Conservation (phyloP, 2,113 vertebrate genomes). For the Collichthys lucidus region DNA sequence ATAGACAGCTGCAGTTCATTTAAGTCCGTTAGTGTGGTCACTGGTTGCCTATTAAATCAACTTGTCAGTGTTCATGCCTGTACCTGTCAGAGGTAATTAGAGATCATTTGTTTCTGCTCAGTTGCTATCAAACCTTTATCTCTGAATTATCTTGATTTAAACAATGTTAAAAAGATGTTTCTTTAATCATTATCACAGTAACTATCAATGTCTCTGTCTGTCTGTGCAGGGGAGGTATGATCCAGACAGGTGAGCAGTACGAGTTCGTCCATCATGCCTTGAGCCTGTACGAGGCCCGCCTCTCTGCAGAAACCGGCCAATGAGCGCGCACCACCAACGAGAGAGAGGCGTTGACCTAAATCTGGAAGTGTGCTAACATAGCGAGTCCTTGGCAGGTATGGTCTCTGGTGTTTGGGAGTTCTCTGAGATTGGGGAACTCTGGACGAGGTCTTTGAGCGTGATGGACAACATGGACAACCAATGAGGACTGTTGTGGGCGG, state of each 20-base stretch:
- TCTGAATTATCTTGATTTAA: too few relatives aligned
- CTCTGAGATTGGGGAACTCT: neutral
- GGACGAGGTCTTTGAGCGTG: constrained; percentile 1
- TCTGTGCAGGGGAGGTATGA: constrained; percentile 93
- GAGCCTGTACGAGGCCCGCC: constrained; percentile 90
- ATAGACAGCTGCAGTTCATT: too few relatives aligned
- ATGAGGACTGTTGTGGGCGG: constrained; percentile 28
- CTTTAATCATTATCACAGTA: too few relatives aligned
- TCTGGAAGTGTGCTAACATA: constrained; percentile 13
- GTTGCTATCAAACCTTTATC: too few relatives aligned
- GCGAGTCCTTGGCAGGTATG: constrained; percentile 7
- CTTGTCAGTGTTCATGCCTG: too few relatives aligned
- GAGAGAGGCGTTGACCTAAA: constrained; percentile 18
- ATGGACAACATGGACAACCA: constrained; percentile 43
- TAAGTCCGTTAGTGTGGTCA: too few relatives aligned
- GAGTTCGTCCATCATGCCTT: constrained; percentile 97
- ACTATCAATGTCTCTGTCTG: neutral
- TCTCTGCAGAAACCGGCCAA: constrained; percentile 87
- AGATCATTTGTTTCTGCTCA: too few relatives aligned
- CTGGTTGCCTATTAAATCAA: too few relatives aligned
- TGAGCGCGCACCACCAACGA: constrained; percentile 77
- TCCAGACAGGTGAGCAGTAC: constrained; percentile 98
- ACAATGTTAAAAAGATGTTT: too few relatives aligned
- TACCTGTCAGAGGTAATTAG: too few relatives aligned
- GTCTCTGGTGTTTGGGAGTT: constrained; percentile 7